These are phyloP conservation scores for Oscheius sp. DNA, from an alignment of 2,888 invertebrate genomes.

Conservation along the genomic window DNA sequence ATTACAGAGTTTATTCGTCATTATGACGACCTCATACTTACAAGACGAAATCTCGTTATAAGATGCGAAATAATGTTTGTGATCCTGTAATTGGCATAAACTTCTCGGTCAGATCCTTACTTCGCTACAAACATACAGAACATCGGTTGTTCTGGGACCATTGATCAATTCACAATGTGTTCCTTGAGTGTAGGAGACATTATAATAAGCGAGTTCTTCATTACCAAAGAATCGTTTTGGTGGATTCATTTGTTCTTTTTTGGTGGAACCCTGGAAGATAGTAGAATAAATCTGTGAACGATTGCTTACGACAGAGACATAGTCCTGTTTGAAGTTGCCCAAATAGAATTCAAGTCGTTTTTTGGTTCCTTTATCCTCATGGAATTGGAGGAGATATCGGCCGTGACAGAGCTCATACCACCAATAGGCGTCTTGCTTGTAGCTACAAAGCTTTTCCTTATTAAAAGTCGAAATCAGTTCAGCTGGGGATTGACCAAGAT, in stretches of 20 bases:
- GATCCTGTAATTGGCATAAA: neutral
- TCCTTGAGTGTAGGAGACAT: constrained; percentile 83
- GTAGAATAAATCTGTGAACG: neutral
- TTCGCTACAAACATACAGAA: constrained; percentile 64
- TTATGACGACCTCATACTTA: constrained; percentile 89
- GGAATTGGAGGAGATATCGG: constrained; percentile 86
- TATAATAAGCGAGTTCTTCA: constrained; percentile 84
- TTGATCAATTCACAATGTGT: constrained; percentile 90
- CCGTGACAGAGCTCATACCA: constrained; percentile 65
- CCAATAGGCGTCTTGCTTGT: constrained; percentile 72
- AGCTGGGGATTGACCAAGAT: neutral
- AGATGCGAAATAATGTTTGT: neutral
- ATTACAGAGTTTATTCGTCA: constrained; percentile 85
- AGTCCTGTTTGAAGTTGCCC: constrained; percentile 57
- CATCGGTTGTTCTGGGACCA: constrained; percentile 58
- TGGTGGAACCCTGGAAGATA: neutral
- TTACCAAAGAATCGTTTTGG: constrained; percentile 78
- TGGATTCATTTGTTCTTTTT: constrained; percentile 44
- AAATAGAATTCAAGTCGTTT: constrained; percentile 64
- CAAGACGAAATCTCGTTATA: constrained; percentile 78
- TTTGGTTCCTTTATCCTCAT: constrained; percentile 86
- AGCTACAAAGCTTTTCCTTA: constrained; percentile 55
- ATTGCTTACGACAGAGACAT: constrained; percentile 34
- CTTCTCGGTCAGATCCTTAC: constrained; percentile 31
- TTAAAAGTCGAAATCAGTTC: constrained; percentile 11